Conservation (phyloP, 2,113 vertebrate genomes). For the Asarcornis scutulata region DNA sequence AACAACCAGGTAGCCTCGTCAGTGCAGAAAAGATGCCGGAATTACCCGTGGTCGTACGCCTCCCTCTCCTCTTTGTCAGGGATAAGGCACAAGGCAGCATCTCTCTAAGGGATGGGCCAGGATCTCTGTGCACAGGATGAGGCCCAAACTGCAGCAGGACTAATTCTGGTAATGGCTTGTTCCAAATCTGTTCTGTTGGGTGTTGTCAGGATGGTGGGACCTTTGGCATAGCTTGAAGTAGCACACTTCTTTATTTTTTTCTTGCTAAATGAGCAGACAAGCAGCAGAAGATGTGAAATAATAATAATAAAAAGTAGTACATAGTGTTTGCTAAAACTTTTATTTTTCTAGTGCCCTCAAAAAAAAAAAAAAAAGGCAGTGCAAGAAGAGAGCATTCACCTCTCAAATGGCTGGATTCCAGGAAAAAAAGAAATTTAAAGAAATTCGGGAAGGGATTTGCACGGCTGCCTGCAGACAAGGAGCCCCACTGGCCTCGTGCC, state of each 20-base stretch:
- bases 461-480: neutral
- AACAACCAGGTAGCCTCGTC: neutral
- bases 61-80: neutral
- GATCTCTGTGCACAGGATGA: neutral
- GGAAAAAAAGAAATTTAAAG: neutral
- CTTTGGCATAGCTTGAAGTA: constrained; percentile 38
- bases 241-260: neutral
- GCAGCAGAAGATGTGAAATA: constrained; percentile 9
- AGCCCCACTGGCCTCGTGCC: constrained; percentile 12
- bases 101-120: neutral
- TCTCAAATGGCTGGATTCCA: constrained; percentile 29
- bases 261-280: neutral
- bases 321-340: constrained; percentile 28
- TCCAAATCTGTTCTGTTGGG: neutral
- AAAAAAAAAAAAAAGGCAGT: neutral
- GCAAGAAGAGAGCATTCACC: constrained; percentile 39
- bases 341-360: constrained; percentile 19
- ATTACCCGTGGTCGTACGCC: neutral
- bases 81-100: neutral
- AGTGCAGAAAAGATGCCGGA: neutral
- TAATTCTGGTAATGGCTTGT: neutral
- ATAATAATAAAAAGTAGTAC: neutral
- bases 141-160: constrained; percentile 3
- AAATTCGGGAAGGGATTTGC: neutral
- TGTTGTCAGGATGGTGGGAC: constrained; percentile 8